phyloP scores from a whole-genome alignment of 2,888 invertebrate genomes.

The Lathronympha strigana region DNA sequence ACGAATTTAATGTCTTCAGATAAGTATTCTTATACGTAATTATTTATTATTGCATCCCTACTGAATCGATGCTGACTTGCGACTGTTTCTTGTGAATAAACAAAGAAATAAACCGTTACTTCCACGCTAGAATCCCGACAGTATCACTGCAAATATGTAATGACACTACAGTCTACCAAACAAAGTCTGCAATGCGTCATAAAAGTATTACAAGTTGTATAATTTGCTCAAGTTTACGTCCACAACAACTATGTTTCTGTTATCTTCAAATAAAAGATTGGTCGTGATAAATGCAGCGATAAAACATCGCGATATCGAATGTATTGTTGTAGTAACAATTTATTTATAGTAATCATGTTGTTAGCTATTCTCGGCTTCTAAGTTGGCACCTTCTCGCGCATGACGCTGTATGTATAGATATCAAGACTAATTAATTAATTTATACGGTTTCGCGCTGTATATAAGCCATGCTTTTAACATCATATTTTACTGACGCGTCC shows the following conservation, averaged over 20 bases:
- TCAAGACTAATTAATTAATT: slow-evolving; percentile 20
- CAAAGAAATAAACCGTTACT: not conserved
- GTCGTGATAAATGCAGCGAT: slow-evolving; percentile 20
- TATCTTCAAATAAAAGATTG: slow-evolving; percentile 22
- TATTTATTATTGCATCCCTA: not conserved
- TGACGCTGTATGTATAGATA: slow-evolving; percentile 21
- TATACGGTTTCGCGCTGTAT: slow-evolving; percentile 1
- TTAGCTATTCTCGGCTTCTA: slow-evolving; percentile 29
- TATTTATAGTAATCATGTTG: slow-evolving; percentile 39
- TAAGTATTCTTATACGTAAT: too few species aligned
- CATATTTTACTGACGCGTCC: slow-evolving; percentile 34
- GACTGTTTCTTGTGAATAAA: not conserved
- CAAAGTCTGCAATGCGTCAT: not conserved
- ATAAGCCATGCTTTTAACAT: slow-evolving; percentile 18
- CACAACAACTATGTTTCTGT: slow-evolving; percentile 8
- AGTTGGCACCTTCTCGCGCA: slow-evolving; percentile 32
- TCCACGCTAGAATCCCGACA: not conserved
- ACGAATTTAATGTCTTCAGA: too few species aligned
- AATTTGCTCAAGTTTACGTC: slow-evolving; percentile 7
- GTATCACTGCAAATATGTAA: not conserved
- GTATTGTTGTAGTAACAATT: slow-evolving; percentile 40
- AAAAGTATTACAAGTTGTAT: not conserved
- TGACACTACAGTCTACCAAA: not conserved
- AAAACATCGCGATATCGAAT: slow-evolving; percentile 9
- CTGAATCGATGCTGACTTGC: not conserved